Base-by-base conservation (phyloP, 2,113 vertebrate species). In the Lamprotornis superbus region DNA sequence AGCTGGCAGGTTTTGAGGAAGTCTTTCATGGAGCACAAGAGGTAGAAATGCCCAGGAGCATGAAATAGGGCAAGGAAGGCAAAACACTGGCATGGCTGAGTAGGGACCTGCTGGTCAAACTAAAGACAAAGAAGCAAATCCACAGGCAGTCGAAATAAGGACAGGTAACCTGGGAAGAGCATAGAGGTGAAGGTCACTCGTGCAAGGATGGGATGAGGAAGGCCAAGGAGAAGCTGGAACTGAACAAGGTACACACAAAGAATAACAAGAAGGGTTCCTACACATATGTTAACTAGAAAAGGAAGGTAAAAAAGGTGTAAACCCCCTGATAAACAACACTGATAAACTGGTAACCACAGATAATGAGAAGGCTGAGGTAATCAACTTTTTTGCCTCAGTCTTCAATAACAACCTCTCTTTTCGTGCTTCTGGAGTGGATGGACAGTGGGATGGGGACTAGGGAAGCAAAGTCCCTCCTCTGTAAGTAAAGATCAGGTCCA, bases 171-270 rank as follows among this genome's bases (percentile, higher is more conserved):
- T 1, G 1, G 23, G 56, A 69, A 33, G 35, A 37, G 13, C 52
- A 37, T 3, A 24, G 25, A n/a, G 24, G 25, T 37, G 33, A 59
- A 35, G 16, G 50, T 52, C 1, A 0, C 3, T 61, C 5, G 2
- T 39, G 24, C 5, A 63, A 4, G 20, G 30, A 47, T 55, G 40
- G 12, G 5, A 12, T 63, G 13, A 40, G 31, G 12, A 63, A 63
- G n/a, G 30, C 23, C 23, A 55, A 70, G 16, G n/a, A 15, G 28
- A 78, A 70, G 16, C 47, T 78, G 47, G 28, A 70, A 30, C 19
- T 47, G 39, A 47, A 22, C 24, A n/a, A 50, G 19, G 16, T 23
- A 40, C n/a, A 40, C n/a, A n/a, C 15, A 21, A 78, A 47, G 28
- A 78, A 28, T 53, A 39, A 61, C 8, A 40, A 30, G 15, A 63